Evolutionary conservation across 2,888 invertebrate genomes (phyloP).

Genomic region (Drosophila mayaguana): DNA sequence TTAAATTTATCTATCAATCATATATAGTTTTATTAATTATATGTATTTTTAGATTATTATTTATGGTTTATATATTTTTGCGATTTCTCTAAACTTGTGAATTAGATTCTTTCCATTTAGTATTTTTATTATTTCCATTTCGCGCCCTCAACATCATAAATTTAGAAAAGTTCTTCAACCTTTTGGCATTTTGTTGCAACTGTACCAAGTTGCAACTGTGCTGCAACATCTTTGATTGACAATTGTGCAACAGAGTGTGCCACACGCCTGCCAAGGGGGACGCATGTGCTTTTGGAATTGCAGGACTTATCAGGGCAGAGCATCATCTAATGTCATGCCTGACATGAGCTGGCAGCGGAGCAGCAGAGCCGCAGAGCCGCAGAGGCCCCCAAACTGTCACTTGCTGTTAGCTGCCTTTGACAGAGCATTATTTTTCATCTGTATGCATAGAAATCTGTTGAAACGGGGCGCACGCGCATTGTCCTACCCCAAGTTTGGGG

Average conservation of each 20-base stretch:
- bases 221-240: slow-evolving; percentile 50
- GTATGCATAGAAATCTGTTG: slow-evolving; percentile 10
- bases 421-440: slow-evolving; percentile 52
- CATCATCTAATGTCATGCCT: slow-evolving; percentile 77
- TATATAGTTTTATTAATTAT: no score
- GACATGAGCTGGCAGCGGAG: slow-evolving; percentile 42
- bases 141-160: neutral
- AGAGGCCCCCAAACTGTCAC: slow-evolving; percentile 59
- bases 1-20: no score
- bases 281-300: slow-evolving; percentile 13
- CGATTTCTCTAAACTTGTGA: no score
- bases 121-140: no score
- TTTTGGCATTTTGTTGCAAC: slow-evolving; percentile 32
- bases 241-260: slow-evolving; percentile 48
- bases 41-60: no score
- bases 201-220: slow-evolving; percentile 31
- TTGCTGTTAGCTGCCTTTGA: slow-evolving; percentile 63
- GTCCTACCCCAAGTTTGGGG: slow-evolving; percentile 8
- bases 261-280: slow-evolving; percentile 21
- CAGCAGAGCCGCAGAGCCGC: neutral
- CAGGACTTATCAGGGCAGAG: slow-evolving; percentile 55
- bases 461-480: slow-evolving; percentile 68
- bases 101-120: no score
- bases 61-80: no score
- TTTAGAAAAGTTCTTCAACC: neutral